A percentile compares a stretch with the other conserved stretches of the same genome.
These are phyloP conservation scores for Pherbina coryleti DNA, from an alignment of 2,888 invertebrate species.

Conservation along the genomic window DNA sequence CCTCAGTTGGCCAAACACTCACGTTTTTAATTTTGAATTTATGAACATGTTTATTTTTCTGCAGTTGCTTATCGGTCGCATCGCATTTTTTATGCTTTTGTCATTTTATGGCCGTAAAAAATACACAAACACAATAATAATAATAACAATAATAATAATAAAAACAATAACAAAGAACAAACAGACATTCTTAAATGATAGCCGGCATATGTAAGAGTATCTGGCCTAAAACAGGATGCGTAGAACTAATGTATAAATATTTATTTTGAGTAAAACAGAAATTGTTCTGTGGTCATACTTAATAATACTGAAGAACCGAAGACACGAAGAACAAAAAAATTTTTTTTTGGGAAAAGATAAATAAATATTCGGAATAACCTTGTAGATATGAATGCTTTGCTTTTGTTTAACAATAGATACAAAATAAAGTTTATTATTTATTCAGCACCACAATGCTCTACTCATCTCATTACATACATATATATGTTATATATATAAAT, in stretches of 20 bases:
- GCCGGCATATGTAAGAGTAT: not conserved
- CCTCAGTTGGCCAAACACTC: not conserved
- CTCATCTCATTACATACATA: too few species aligned
- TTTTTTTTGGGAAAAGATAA: not conserved
- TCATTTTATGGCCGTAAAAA: not conserved
- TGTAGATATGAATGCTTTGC: not conserved
- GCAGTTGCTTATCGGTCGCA: not conserved
- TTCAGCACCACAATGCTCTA: too few species aligned
- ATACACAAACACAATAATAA: not conserved
- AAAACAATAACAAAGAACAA: not conserved
- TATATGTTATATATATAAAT: too few species aligned
- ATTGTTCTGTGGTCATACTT: not conserved
- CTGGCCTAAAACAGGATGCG: slow-evolving; percentile 13
- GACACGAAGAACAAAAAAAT: not conserved
- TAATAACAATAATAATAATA: not conserved
- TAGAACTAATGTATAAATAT: not conserved
- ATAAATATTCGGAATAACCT: not conserved
- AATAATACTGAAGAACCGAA: not conserved
- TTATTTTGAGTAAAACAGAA: not conserved
- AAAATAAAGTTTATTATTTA: not conserved
- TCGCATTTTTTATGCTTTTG: not conserved
- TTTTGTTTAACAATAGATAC: not conserved
- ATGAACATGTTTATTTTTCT: not conserved
- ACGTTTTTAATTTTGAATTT: slow-evolving; percentile 9
- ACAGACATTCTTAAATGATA: not conserved